Base-by-base conservation (phyloP, 2,113 vertebrate genomes). In the Caranx melampygus region DNA sequence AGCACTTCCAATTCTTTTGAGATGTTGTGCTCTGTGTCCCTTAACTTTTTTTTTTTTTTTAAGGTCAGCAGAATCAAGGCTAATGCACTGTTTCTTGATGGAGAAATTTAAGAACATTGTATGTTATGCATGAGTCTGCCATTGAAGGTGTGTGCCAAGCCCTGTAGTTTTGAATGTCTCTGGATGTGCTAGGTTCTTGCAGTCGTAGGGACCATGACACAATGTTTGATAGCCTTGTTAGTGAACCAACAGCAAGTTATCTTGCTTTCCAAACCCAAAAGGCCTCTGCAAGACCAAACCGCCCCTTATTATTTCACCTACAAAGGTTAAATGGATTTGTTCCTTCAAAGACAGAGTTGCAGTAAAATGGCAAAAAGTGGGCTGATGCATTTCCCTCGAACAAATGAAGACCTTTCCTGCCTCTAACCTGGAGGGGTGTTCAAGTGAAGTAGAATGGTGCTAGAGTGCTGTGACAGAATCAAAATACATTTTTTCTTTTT, bases 321-420 rank as follows among this genome's bases (percentile, higher is more conserved):
- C 74, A 92, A 93, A 90, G 87, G 87, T 94, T 93, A 93, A 92
- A 88, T 63, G 75, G 62, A 73, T 91, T 89, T 89, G 79, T 86
- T 90, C 80, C 69, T 57, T 84, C 69, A 91, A 89, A 87, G 59
- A 67, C 68, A 85, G 79, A 86, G 72, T 64, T 62, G 44, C 87
- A 89, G 86, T 88, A 79, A 91, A 88, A 89, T 78, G 78, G 74
- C 72, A 80, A 79, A 52, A 81, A 83, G 78, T 60, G 20, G 68
- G 79, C 79, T 49, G 44, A 82, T 61, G 60, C 69, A 70, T 89
- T 89, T 85, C 80, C 81, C 71, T 77, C 37, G 76, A 71, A 86
- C 83, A 83, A 86, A 88, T 87, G 51, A 82, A 83, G 79, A 91
- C 81, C 83, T 87, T 86, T 84, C n/a, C 65, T 62, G 51, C 58